Base-by-base conservation (phyloP, 2,797 vertebrate genomes). In the Sebastes hubbsi region DNA sequence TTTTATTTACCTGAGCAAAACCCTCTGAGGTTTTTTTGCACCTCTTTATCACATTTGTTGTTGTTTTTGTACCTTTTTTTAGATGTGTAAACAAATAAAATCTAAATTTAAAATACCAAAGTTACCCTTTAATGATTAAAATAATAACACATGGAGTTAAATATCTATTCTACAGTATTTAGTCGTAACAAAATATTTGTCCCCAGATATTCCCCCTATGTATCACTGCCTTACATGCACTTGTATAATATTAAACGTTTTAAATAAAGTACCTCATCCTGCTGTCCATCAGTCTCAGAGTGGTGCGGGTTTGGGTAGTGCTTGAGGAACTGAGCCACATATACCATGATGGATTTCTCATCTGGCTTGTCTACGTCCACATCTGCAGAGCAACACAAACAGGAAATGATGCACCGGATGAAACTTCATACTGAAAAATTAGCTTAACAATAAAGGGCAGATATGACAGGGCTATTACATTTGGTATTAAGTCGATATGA, bases 341-440 rank as follows among this genome's bases (percentile, higher is more conserved):
- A 99, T 1, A 98, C 99, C 98, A 99, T 99, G 87, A 99, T 97
- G 72, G 98, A 99, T 89, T 99, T 99, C 93, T 99, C 99, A 84
- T 99, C 99, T 16, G 99, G 99, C 61, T 99, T 99, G 89, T 99
- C 98, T 56, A 99, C 98, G 78, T 99, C 98, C 80, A 99, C 98
- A 93, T 99, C 99, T 99, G 89, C 20, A 90, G 68, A 89, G 81
- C 63, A 5, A 84, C 52, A 87, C 49, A 88, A 71, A 90, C 8
- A 70, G 22, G 3, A 67, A 18, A 7, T 6, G 22, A 78, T 34
- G 6, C 10, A 32, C 20, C 38, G 13, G 11, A 75, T 52, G 0
- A 67, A 72, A 69, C 18, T 22, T 14, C 4, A 62, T 25, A 6
- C 22, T 10, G 11, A 62, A 12, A n/a, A 66, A 56, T 25, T 8